Evolutionary conservation across 2,113 vertebrate species (phyloP).

Genomic region (Sylvietta virens): DNA sequence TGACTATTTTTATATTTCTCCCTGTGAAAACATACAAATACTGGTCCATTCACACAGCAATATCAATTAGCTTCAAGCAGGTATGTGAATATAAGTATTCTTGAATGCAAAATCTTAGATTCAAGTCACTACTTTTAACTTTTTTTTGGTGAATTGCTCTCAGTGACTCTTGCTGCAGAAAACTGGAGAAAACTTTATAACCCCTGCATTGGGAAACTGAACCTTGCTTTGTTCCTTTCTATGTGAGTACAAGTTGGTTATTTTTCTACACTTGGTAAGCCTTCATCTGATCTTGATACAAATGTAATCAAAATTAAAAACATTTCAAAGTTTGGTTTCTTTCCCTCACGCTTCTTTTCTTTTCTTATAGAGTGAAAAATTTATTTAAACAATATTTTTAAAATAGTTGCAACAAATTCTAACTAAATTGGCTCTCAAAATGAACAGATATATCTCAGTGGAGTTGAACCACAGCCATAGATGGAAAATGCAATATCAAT

Average conservation of each 20-base stretch:
- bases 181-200: slow-evolving; percentile 20
- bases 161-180: background rate
- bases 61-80: background rate
- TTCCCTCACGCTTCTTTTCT: background rate
- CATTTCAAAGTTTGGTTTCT: background rate
- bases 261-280: slow-evolving; percentile 6
- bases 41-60: background rate
- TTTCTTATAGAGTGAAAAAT: background rate
- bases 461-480: background rate
- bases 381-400: background rate
- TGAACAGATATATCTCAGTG: background rate
- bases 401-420: background rate
- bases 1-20: background rate
- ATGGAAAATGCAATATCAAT: background rate
- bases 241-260: background rate
- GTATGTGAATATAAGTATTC: background rate
- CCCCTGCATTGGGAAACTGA: background rate
- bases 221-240: background rate
- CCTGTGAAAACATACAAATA: background rate
- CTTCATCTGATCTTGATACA: background rate
- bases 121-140: background rate
- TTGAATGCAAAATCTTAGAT: background rate
- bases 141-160: background rate
- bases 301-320: slow-evolving; percentile 11
- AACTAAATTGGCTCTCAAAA: background rate